Percentiles rank a stretch among this genome's conserved stretches.
These are phyloP conservation scores for Gopherus flavomarginatus DNA, from an alignment of 2,113 vertebrate species.

Conservation along the genomic window DNA sequence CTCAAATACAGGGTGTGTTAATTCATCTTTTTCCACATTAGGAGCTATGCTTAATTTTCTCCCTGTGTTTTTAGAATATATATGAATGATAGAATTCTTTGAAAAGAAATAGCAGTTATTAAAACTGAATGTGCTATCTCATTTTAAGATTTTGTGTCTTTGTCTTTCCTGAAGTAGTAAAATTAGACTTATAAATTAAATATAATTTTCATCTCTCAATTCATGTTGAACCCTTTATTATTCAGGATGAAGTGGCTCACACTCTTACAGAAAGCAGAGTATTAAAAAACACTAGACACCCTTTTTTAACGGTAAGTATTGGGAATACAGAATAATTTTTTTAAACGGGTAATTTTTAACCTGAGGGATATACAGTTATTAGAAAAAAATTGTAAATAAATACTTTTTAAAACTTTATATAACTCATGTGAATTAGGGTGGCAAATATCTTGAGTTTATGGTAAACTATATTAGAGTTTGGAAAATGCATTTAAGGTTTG, in stretches of 20 bases:
- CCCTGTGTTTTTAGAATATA: rapidly evolving
- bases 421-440: background rate
- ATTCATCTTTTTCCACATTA: background rate
- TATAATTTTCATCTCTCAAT: background rate
- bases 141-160: background rate
- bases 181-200: background rate
- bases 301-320: slow-evolving; percentile 96
- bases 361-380: background rate
- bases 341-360: background rate
- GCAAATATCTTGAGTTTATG: background rate
- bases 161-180: background rate
- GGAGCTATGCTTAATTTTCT: background rate
- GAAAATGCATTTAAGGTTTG: background rate
- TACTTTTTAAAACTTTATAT: background rate
- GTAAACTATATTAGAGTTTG: background rate
- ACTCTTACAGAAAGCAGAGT: slow-evolving; percentile 98
- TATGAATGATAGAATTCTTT: background rate
- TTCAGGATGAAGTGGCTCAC: slow-evolving; percentile 97
- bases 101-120: background rate
- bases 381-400: background rate
- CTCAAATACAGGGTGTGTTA: background rate
- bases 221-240: slow-evolving; percentile 29
- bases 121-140: background rate
- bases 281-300: slow-evolving; percentile 96
- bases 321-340: background rate